Evolutionary conservation across 92 coral and sea anemone genomes (phyloP).

Genomic region (Isaurus tuberculatus): DNA sequence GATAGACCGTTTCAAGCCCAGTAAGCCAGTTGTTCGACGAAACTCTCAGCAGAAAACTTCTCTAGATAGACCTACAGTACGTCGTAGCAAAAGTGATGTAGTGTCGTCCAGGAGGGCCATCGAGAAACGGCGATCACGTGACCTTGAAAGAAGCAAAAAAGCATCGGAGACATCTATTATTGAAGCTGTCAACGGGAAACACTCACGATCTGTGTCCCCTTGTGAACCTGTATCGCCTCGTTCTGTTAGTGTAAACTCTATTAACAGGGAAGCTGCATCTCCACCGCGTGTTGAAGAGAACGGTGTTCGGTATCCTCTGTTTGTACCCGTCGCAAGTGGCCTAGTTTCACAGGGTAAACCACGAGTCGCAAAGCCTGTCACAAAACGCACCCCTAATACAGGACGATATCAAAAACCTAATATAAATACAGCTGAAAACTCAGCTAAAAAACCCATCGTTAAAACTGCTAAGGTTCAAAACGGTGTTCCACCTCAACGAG

Average conservation of each 20-base stretch:
- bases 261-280: constrained; percentile 14
- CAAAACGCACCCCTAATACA: constrained; percentile 32
- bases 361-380: constrained; percentile 66
- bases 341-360: constrained; percentile 62
- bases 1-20: constrained; percentile 65
- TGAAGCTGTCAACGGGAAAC: constrained; percentile 51
- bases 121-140: constrained; percentile 76
- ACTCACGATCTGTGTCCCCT: constrained; percentile 37
- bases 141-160: constrained; percentile 59
- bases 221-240: constrained; percentile 42
- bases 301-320: constrained; percentile 81
- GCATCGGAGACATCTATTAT: constrained; percentile 59
- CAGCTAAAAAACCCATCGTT: background rate
- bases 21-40: constrained; percentile 50
- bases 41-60: constrained; percentile 48
- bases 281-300: constrained; percentile 55
- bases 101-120: constrained; percentile 64
- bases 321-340: constrained; percentile 74
- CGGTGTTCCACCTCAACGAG: constrained; percentile 49
- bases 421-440: constrained; percentile 1
- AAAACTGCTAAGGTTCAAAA: constrained; percentile 50
- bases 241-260: constrained; percentile 44
- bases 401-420: constrained; percentile 34
- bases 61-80: constrained; percentile 64
- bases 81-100: constrained; percentile 88